Conservation (phyloP, 1,140 invertebrate genomes). For the Ceratina japonica region DNA sequence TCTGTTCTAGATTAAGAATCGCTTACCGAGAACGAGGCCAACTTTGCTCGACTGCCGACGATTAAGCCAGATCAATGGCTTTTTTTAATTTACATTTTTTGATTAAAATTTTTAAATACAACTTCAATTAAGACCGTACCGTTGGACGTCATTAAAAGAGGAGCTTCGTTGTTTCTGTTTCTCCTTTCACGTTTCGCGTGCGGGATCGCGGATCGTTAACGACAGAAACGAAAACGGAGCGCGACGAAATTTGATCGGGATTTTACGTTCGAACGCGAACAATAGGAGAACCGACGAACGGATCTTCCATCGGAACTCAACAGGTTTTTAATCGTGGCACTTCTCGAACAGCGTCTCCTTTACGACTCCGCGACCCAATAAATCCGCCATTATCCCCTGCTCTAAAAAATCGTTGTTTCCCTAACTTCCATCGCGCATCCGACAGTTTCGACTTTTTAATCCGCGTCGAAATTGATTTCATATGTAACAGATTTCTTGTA, state of each 20-base stretch:
- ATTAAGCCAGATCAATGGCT: too few species aligned
- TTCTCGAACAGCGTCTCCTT: constrained; percentile 31
- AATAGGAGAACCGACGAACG: constrained; percentile 11
- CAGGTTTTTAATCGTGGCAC: constrained; percentile 52
- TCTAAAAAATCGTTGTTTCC: background rate
- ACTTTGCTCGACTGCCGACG: too few species aligned
- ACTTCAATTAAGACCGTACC: background rate
- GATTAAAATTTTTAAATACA: background rate
- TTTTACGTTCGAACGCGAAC: constrained; percentile 20
- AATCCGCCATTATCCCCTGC: constrained; percentile 29
- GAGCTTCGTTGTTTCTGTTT: background rate
- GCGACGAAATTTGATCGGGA: constrained; percentile 30
- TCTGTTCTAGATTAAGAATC: background rate
- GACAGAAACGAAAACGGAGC: constrained; percentile 4
- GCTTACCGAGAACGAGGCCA: background rate
- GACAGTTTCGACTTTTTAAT: too few species aligned
- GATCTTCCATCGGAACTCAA: constrained; percentile 40
- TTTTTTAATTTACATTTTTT: too few species aligned
- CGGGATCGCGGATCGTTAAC: constrained; percentile 18
- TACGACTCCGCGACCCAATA: constrained; percentile 7
- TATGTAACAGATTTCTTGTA: too few species aligned
- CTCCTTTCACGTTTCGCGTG: constrained; percentile 2
- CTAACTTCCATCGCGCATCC: background rate
- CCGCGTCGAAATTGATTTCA: too few species aligned
- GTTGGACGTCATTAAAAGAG: background rate